Conservation (phyloP, 2,888 invertebrate species). For the Lasioglossum lativentre region DNA sequence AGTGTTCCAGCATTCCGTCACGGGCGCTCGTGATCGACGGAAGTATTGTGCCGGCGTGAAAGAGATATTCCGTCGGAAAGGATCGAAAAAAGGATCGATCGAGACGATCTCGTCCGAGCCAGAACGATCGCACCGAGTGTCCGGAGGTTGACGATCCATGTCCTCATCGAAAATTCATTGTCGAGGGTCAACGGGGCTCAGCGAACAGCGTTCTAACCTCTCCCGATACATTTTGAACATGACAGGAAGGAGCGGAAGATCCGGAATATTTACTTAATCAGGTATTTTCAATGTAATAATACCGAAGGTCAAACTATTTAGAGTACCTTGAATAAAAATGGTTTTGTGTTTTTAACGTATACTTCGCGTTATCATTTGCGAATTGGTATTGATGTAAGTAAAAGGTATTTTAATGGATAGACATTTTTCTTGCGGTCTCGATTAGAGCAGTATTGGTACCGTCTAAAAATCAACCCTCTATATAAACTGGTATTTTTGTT, state of each 20-base stretch:
- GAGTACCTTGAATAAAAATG: no score
- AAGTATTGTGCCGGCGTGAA: slow-evolving; percentile 67
- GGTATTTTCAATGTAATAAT: slow-evolving; percentile 36
- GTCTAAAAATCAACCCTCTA: not conserved
- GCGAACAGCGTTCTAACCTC: slow-evolving; percentile 46
- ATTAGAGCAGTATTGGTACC: not conserved
- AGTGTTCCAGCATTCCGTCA: slow-evolving; percentile 77
- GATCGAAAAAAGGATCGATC: slow-evolving; percentile 29
- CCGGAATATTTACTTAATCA: not conserved
- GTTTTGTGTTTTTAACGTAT: not conserved
- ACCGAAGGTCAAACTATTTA: not conserved
- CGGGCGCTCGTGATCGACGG: slow-evolving; percentile 76
- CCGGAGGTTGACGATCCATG: slow-evolving; percentile 17
- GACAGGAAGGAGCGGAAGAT: slow-evolving; percentile 21
- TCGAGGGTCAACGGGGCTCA: slow-evolving; percentile 5
- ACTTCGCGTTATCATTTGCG: not conserved
- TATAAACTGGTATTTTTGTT: no score
- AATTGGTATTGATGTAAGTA: not conserved
- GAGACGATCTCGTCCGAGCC: not conserved
- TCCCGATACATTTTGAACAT: slow-evolving; percentile 31
- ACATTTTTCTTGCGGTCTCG: not conserved
- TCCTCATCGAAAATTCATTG: slow-evolving; percentile 19
- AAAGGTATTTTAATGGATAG: not conserved
- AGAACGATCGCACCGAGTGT: slow-evolving; percentile 16
- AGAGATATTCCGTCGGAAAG: slow-evolving; percentile 36